Evolutionary conservation across 2,797 vertebrate genomes (phyloP).

Genomic region (Cossypha caffra): DNA sequence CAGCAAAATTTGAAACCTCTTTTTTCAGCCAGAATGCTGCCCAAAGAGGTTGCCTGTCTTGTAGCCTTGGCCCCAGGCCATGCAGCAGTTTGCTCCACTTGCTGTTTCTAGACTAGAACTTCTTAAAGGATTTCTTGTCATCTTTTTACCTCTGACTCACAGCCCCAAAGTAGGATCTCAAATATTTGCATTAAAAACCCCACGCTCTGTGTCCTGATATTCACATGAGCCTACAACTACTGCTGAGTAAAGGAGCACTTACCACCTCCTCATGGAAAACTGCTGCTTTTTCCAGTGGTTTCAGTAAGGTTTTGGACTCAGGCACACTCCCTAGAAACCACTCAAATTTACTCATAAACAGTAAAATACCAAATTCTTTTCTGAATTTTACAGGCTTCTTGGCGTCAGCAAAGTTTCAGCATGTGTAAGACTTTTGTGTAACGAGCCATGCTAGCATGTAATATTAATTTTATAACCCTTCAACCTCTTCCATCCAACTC

Average conservation of each 20-base stretch:
- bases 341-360: background rate
- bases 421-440: background rate
- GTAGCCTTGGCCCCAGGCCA: background rate
- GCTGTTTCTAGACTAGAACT: background rate
- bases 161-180: background rate
- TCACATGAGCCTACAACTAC: background rate
- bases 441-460: background rate
- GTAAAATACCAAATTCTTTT: background rate
- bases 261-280: background rate
- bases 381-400: background rate
- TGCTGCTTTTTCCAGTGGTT: background rate
- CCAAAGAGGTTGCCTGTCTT: background rate
- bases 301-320: background rate
- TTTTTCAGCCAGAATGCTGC: background rate
- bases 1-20: background rate
- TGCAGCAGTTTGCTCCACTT: background rate
- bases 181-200: background rate
- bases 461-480: background rate
- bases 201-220: accelerated
- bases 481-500: background rate
- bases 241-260: background rate
- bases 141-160: background rate
- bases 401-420: background rate
- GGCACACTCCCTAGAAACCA: background rate
- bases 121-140: background rate